Percentiles rank a stretch among this genome's conserved stretches.
These are phyloP conservation scores for Incurvaria masculella DNA, from an alignment of 2,888 invertebrate genomes.

Conservation along the genomic window DNA sequence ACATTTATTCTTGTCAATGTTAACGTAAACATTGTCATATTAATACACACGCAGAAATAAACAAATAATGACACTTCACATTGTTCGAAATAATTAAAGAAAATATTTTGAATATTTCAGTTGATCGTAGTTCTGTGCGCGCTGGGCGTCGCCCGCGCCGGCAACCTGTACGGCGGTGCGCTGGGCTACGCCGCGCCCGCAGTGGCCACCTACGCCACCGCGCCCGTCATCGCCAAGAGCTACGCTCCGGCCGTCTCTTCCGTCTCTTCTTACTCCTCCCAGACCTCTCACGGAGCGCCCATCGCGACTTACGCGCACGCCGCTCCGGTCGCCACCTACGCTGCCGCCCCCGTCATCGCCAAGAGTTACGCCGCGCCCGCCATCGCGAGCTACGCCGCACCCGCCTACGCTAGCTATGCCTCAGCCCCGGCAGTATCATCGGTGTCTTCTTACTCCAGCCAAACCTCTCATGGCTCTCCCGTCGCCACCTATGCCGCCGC, in stretches of 20 bases:
- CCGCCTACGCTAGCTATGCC: slow-evolving; percentile 15
- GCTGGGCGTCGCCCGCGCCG: slow-evolving; percentile 60
- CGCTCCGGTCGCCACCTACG: slow-evolving; percentile 23
- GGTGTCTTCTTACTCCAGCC: slow-evolving; percentile 27
- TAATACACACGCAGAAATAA: too few species aligned
- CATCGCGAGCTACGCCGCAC: slow-evolving; percentile 22
- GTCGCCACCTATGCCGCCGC: slow-evolving; percentile 27
- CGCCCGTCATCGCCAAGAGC: slow-evolving; percentile 18
- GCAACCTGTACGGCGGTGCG: slow-evolving; percentile 43
- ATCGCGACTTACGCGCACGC: slow-evolving; percentile 21
- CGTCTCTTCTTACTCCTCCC: slow-evolving; percentile 20
- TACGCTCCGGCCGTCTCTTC: slow-evolving; percentile 29
- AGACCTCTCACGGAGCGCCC: slow-evolving; percentile 21
- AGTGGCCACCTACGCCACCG: slow-evolving; percentile 19
- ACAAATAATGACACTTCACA: too few species aligned
- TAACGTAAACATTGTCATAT: too few species aligned
- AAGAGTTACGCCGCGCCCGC: slow-evolving; percentile 27
- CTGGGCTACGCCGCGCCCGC: slow-evolving; percentile 28
- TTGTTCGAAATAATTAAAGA: too few species aligned
- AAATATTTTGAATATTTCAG: too few species aligned
- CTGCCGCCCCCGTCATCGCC: slow-evolving; percentile 40
- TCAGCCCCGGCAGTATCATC: slow-evolving; percentile 21
- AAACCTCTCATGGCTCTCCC: slow-evolving; percentile 23
- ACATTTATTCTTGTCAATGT: too few species aligned
- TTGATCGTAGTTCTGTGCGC: slow-evolving; percentile 55